Conservation (phyloP, 2,113 vertebrate genomes). For the Corythornis madagascariensis region DNA sequence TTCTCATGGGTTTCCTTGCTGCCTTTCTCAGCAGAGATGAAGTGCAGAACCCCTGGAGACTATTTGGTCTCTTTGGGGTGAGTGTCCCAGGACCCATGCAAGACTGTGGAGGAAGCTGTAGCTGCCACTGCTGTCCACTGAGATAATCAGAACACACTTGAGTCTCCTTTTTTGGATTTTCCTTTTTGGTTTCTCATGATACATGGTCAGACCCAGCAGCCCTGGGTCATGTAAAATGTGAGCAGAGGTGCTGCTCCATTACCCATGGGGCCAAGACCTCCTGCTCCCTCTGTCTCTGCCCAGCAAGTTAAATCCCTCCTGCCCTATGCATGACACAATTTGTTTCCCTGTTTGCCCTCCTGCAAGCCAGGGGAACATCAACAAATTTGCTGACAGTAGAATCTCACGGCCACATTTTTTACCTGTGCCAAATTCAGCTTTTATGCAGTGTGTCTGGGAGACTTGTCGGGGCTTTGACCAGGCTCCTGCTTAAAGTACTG, state of each 20-base stretch:
- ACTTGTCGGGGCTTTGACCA: not conserved
- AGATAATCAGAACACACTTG: not conserved
- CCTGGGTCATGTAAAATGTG: not conserved
- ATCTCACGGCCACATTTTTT: not conserved
- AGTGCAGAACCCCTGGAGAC: not conserved
- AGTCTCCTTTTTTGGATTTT: not conserved
- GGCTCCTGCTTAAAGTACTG: not conserved
- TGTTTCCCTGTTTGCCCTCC: not conserved
- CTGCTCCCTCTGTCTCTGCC: not conserved
- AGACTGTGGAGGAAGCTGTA: not conserved
- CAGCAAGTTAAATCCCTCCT: not conserved
- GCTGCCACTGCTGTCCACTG: not conserved
- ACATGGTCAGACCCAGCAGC: not conserved
- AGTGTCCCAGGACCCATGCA: fast-evolving
- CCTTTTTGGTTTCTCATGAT: not conserved
- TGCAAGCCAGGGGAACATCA: not conserved
- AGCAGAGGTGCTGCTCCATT: not conserved
- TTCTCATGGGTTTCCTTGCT: not conserved
- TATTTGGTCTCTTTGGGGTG: not conserved
- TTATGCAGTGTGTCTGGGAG: not conserved
- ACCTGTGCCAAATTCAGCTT: not conserved
- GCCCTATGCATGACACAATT: not conserved
- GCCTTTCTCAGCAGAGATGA: not conserved
- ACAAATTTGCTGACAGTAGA: not conserved
- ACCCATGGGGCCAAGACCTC: not conserved